Evolutionary conservation across 2,113 vertebrate genomes (phyloP).

Genomic region (Clarias magur): DNA sequence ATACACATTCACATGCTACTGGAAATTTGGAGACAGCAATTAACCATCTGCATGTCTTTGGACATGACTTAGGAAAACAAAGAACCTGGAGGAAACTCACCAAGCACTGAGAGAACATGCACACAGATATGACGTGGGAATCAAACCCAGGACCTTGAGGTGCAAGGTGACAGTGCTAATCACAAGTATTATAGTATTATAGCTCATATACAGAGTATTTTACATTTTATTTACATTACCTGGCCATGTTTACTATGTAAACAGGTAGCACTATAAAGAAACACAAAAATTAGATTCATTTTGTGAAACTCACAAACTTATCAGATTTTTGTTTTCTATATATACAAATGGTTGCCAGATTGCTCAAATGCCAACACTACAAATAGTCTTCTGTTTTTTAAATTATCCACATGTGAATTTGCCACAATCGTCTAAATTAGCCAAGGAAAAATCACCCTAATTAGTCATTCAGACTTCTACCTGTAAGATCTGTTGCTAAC

Average conservation of each 20-base stretch:
- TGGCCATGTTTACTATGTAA: neutral
- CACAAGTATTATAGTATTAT: neutral
- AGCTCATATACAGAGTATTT: neutral
- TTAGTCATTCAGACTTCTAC: neutral
- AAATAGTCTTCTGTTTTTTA: constrained; percentile 6
- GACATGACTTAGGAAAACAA: too few relatives aligned
- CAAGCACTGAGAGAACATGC: too few relatives aligned
- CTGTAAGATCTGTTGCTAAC: neutral
- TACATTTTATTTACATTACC: neutral
- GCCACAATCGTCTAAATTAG: neutral
- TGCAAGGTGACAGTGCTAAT: too few relatives aligned
- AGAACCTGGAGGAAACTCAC: too few relatives aligned
- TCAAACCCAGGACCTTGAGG: too few relatives aligned
- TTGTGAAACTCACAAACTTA: neutral
- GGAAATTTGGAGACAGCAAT: too few relatives aligned
- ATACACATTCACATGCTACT: too few relatives aligned
- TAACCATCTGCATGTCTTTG: too few relatives aligned
- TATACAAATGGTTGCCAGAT: neutral
- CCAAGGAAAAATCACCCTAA: neutral
- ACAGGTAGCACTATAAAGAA: neutral
- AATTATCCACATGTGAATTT: neutral
- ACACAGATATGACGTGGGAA: too few relatives aligned
- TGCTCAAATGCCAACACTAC: neutral
- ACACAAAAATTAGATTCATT: neutral
- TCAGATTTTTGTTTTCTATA: neutral